Conservation (phyloP, 2,888 invertebrate species). For the Biston betularia region DNA sequence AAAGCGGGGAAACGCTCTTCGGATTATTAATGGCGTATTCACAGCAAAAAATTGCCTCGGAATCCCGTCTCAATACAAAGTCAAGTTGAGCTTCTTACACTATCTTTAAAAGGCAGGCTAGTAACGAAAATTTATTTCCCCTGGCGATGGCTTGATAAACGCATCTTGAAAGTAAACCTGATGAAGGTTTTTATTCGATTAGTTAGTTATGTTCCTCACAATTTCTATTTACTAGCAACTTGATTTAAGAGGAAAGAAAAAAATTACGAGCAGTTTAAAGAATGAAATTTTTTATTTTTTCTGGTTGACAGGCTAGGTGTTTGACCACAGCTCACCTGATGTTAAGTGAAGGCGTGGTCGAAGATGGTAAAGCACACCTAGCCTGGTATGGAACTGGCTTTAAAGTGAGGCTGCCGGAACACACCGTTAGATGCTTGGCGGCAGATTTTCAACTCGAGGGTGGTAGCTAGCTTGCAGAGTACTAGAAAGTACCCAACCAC, state of each 20-base stretch:
- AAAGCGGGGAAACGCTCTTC: slow-evolving; percentile 44
- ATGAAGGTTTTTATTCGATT: slow-evolving; percentile 5
- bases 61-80: slow-evolving; percentile 9
- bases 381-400: too few species aligned
- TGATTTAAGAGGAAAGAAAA: background rate
- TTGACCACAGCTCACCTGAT: too few species aligned
- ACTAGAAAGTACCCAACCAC: too few species aligned
- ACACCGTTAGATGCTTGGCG: too few species aligned
- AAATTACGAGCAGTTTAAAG: background rate
- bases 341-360: too few species aligned
- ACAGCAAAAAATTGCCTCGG: slow-evolving; percentile 16
- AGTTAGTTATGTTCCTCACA: background rate
- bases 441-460: too few species aligned
- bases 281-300: too few species aligned
- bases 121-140: slow-evolving; percentile 15
- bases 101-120: slow-evolving; percentile 8
- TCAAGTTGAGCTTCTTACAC: slow-evolving; percentile 3
- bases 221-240: background rate
- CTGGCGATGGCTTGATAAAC: slow-evolving; percentile 8
- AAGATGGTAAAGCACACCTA: too few species aligned
- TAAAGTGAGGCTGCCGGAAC: too few species aligned
- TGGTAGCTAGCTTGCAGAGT: too few species aligned
- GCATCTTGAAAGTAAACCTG: slow-evolving; percentile 14
- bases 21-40: slow-evolving; percentile 24
- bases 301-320: too few species aligned